A percentile compares a stretch with the other conserved stretches of the same genome.
Conservation (phyloP, 2,888 invertebrate species). For the Caenorhabditis afra region DNA sequence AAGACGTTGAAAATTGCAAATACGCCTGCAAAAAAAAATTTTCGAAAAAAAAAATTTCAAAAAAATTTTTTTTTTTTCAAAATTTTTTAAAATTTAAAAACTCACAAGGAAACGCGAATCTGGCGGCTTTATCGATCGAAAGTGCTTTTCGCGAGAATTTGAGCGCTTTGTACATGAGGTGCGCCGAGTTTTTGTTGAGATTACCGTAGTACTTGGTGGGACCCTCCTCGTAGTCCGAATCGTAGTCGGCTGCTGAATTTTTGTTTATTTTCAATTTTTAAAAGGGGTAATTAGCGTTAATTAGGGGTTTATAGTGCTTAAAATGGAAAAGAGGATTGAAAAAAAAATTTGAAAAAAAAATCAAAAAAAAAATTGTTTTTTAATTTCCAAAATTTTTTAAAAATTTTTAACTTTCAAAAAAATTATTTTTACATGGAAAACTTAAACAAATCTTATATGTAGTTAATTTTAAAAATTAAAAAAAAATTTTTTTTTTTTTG, state of each 20-base stretch:
- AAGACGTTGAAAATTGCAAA: slow-evolving; percentile 72
- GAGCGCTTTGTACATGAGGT: slow-evolving; percentile 71
- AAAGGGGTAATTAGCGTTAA: too few species aligned
- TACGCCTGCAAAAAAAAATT: slow-evolving; percentile 65
- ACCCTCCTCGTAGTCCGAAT: slow-evolving; percentile 67
- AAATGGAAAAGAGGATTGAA: neutral
- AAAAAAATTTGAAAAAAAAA: too few species aligned
- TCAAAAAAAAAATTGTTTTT: too few species aligned
- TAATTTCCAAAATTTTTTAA: too few species aligned
- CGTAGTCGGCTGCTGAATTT: slow-evolving; percentile 59
- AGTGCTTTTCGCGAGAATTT: slow-evolving; percentile 71
- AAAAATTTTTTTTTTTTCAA: too few species aligned
- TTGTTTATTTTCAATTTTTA: too few species aligned
- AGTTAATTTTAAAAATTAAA: neutral
- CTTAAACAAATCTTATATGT: too few species aligned
- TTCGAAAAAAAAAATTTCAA: neutral
- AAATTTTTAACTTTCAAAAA: too few species aligned
- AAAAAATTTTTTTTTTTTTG: too few species aligned
- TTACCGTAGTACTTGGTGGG: slow-evolving; percentile 62
- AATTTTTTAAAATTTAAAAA: neutral
- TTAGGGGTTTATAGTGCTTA: too few species aligned
- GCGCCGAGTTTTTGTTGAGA: slow-evolving; percentile 64
- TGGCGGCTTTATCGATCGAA: slow-evolving; percentile 70
- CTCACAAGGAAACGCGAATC: slow-evolving; percentile 74
- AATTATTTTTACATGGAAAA: too few species aligned